phyloP scores from a whole-genome alignment of 2,888 invertebrate species.

The Xestoiulus laeticollis region DNA sequence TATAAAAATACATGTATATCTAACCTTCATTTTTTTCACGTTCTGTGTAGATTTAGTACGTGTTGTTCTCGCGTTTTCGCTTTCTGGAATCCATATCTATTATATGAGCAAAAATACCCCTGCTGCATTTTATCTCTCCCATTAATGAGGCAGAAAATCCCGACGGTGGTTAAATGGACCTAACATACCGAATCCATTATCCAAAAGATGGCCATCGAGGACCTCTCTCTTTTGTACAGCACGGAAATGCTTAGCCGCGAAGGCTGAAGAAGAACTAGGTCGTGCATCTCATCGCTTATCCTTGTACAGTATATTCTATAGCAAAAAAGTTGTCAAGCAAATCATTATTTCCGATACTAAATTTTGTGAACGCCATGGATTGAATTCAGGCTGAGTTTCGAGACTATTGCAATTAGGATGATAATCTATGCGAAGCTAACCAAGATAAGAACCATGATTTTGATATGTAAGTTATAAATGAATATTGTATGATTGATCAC shows the following conservation, averaged over 20 bases:
- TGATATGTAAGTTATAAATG: background rate
- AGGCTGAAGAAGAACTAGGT: background rate
- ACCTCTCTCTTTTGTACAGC: background rate
- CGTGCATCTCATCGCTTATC: background rate
- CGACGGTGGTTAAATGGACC: slow-evolving; percentile 28
- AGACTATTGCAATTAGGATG: background rate
- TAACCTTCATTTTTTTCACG: background rate
- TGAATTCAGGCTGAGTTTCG: background rate
- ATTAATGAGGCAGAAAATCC: background rate
- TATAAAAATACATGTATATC: too few species aligned
- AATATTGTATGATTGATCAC: slow-evolving; percentile 15
- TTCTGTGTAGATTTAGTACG: background rate
- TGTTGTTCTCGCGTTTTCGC: background rate
- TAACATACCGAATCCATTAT: slow-evolving; percentile 23
- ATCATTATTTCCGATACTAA: background rate
- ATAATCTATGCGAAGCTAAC: background rate
- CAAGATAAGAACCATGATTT: background rate
- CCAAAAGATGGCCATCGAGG: background rate
- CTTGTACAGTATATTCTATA: background rate
- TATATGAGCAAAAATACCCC: slow-evolving; percentile 3
- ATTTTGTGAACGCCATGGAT: background rate
- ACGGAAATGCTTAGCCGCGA: background rate
- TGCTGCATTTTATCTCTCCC: slow-evolving; percentile 17
- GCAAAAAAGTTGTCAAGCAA: background rate
- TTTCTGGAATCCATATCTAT: slow-evolving; percentile 24